Evolutionary conservation across 1,140 invertebrate genomes (phyloP), one percentile per base, ranked within the genome.

Genomic region (Pseudomyrmex flavicornis): DNA sequence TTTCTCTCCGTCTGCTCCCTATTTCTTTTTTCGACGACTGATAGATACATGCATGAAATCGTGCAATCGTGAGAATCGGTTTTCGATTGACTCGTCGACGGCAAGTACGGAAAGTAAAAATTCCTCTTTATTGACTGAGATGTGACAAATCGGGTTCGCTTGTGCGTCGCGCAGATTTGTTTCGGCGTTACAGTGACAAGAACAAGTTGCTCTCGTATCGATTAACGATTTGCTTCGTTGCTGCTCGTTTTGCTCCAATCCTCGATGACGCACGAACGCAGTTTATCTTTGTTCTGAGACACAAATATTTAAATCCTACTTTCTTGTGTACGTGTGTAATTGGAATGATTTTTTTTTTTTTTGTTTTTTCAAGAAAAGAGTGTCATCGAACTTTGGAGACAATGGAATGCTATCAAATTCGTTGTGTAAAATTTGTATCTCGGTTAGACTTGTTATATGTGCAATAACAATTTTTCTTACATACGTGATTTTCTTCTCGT

Each of bases 101-200:
- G 8, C 35, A 35, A 35, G 44, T 80, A 80, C 66, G n/a, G 54
- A 72, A 80, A 87, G 80, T 77, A 86, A 87, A 85, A 83, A 46
- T 59, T 69, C 59, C 52, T 68, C 73, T 88, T 88, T 88, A 88
- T 88, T 88, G 68, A 69, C 73, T 77, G 58, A 63, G 48, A 54
- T 82, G 69, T 79, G 65, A 88, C 85, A 88, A 54, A 87, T 66
- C 74, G 35, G 66, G 10, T 66, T 70, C 65, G 62, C 22, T 52
- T 48, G 44, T 59, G 54, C 46, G 59, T 13, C 48, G 20, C 46
- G 46, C 15, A 48, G 54, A 44, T 56, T 74, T 83, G 17, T 76
- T 84, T 20, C 63, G 59, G 58, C 35, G 73, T 73, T 35, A 73
- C 85, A 84, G 52, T 69, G 48, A 50, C 58, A 44, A 66, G 62